Conservation (phyloP, 2,113 vertebrate species). For the Calyptomena viridis region DNA sequence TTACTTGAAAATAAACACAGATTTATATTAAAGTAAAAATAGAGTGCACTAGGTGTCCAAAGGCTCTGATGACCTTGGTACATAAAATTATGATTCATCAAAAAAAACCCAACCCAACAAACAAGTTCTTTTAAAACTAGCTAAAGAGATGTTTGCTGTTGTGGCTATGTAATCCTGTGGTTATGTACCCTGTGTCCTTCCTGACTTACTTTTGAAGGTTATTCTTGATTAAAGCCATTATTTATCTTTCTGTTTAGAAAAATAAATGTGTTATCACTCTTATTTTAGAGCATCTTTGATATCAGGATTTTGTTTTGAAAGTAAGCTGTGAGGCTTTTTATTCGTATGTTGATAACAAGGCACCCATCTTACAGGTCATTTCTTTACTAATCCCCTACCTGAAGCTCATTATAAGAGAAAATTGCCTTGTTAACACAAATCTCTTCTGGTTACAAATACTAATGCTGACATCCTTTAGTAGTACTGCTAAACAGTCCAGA, state of each 20-base stretch:
- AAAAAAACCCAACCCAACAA: background rate
- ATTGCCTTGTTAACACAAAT: background rate
- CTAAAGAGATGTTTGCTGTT: background rate
- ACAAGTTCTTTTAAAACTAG: background rate
- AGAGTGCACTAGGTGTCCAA: background rate
- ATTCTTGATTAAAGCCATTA: background rate
- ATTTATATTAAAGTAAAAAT: background rate
- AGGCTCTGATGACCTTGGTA: background rate
- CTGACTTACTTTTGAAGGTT: background rate
- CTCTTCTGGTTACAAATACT: background rate
- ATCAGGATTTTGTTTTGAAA: background rate
- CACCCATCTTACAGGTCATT: background rate
- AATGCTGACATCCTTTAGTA: background rate
- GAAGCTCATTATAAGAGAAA: background rate
- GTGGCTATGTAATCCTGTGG: background rate
- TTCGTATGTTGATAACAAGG: constrained; percentile 2
- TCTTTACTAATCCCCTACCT: background rate
- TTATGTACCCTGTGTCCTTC: background rate
- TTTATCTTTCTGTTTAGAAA: constrained; percentile 10
- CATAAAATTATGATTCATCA: background rate
- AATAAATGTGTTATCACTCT: background rate
- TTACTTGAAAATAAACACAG: background rate
- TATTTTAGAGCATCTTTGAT: constrained; percentile 36
- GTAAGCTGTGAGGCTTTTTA: background rate
- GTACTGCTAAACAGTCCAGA: background rate